Base-by-base conservation (phyloP, 2,113 vertebrate species). In the Eurystomus gularis region DNA sequence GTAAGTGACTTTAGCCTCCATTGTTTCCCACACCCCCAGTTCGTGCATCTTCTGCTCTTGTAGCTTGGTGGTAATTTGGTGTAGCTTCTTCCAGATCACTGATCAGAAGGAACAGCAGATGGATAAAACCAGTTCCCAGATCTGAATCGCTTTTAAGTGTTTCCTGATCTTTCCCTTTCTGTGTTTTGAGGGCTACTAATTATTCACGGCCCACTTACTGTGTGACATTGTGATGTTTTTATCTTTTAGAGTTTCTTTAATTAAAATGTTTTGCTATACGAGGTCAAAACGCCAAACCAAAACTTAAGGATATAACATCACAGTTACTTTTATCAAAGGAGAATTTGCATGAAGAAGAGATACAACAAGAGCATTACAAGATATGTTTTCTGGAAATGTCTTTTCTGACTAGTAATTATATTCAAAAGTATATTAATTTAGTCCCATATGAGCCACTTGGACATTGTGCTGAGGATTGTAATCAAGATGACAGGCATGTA, bases 141-240 rank as follows among this genome's bases (percentile, higher is more conserved):
- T 31, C 10, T 37, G 25, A 60, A 54, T 24, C 5, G 2, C 37
- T 64, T 17, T 0, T 11, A 37, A 35, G 25, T 13, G 26, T 80
- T n/a, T 51, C 28, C 26, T 39, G 40, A 33, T 33, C 3, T 0
- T 18, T 54, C 12, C 28, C 3, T 0, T 18, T 54, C 12, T 28
- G 15, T 55, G n/a, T 17, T 46, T n/a, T 35, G 39, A 72, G 26
- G 25, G 6, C 19, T 11, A 9, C 25, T 26, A 61, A 12, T 72
- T 65, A 33, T 16, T 66, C 21, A 9, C 17, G 10, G 18, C 21
- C 35, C 7, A 13, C n/a, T 33, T 62, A 33, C 31, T 46, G 17
- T 37, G 61, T 61, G 25, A 21, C 35, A 17, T 42, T 69, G 13
- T 51, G 21, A 19, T 13, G 61, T 88, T 76, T 61, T 66, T 21